Evolutionary conservation across 2,888 invertebrate species (phyloP), one percentile per base, ranked within the genome.

Genomic region (Monopis laevigella): DNA sequence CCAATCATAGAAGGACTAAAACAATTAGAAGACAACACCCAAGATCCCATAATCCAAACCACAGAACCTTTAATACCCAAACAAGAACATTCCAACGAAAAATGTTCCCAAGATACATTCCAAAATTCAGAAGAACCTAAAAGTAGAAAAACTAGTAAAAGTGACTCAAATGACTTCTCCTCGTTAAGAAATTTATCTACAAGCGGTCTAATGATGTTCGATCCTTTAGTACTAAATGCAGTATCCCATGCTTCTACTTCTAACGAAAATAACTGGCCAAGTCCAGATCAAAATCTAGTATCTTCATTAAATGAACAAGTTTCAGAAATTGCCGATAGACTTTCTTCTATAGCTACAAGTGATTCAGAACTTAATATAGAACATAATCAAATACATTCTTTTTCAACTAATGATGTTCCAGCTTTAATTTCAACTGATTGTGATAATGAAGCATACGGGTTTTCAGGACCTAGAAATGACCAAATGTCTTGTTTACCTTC

Each of bases 401-500:
- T 64, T 46, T 81, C 81, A 0, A 65, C 82, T 0, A 81, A 63
- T 42, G 81, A 82, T 41, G 65, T 82, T 1, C 73, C 81, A 0
- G 66, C 66, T 0, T 47, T 78, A 1, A 65, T 78, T 47, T 54
- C 73, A 2, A 60, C 60, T 0, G 69, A 73, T 2, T 52, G 49
- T 41, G 59, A 64, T 6, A 45, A 59, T 0, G 70, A 69, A 42
- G 51, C 57, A 3, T 67, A 53, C 45, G 56, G 58, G 0, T 65
- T 63, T 35, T 45, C 52, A 0, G 66, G 66, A 2, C 65, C 72
- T 0, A 69, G 73, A 40, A 78, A 69, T 30, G 80, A 78, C 44
- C 73, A 73, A 36, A 46, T 74, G 8, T 73, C 78, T 12, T 82
- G 81, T 49, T 72, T 85, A 55, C 84, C 86, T 2, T 87, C 87